Base-by-base conservation (phyloP, 2,888 invertebrate species). In the Lobophora halterata region DNA sequence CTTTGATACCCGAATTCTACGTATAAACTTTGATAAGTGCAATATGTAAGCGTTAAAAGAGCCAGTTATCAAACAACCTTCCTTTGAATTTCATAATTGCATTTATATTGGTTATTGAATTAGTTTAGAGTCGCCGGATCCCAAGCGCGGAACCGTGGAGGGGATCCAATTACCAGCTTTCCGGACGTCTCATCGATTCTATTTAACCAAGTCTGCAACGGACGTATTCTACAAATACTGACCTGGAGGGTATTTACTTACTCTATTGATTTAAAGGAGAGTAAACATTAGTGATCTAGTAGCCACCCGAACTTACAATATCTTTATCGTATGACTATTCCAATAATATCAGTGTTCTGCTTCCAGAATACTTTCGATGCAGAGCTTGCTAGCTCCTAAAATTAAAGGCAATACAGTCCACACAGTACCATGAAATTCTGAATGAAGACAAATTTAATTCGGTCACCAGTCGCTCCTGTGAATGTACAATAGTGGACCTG, bases 401-500 rank as follows among this genome's bases (percentile, higher is more conserved):
- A n/a, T n/a, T n/a, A n/a, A n/a, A n/a, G n/a, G n/a, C n/a, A n/a
- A n/a, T n/a, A n/a, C n/a, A n/a, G n/a, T n/a, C 28, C 20, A 36
- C 19, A 13, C 28, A 44, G 4, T 31, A 35, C 21, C 30, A 33
- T 33, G 25, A 46, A 47, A 32, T 23, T 38, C 36, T 12, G 37
- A n/a, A n/a, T n/a, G n/a, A 29, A 26, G 31, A 29, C 23, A 27
- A 47, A 42, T 47, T 41, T 30, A 27, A 46, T 44, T 46, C 18
- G 30, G 28, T 38, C 20, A 30, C 37, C 31, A 23, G 25, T 24
- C 41, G 44, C 38, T 37, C 43, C 38, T 10, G 7, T n/a, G 7
- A 3, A 12, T 28, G 57, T 51, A 45, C 54, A 49, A n/a, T n/a
- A n/a, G 47, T 37, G 50, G 49, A 40, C 47, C 40, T 49, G 47